Base-by-base conservation (phyloP, 2,797 vertebrate genomes). In the Prionace glauca region DNA sequence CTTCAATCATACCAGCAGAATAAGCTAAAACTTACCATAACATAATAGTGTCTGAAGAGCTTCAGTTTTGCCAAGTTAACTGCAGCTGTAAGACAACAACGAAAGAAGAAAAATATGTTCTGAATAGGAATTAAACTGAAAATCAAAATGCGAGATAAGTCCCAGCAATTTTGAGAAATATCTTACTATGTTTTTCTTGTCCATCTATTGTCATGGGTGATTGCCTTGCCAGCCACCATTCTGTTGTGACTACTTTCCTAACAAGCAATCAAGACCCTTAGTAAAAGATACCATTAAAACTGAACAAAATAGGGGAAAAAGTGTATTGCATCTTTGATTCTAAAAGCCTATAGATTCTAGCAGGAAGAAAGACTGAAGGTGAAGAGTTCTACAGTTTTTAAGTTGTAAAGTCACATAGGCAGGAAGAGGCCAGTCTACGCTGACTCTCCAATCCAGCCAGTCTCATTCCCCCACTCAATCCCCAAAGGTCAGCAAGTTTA, bases 11-110 rank as follows among this genome's bases (percentile, higher is more conserved):
- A 50, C 24, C 45, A 74, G 24, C 10, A 36, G 36, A 0, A 71
- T 24, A 22, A 71, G 36, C 91, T 94, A 2, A 45, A 50, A 98
- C 98, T 98, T 96, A 98, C 98, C 98, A 98, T 97, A 95, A 98
- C 98, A 95, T 98, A 98, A 96, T 98, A 98, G 97, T 98, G 98
- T 96, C 98, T 97, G 97, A 98, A 98, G 90, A 98, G 98, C 96
- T 98, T 98, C 97, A 98, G 97, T 96, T 98, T 98, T 94, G 98
- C 98, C 96, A 98, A 97, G 97, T 98, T 98, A 96, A 98, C 98
- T 32, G 98, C 98, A 96, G 98, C 98, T 98, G 96, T 65, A 24
- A 86, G 62, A 91, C n/a, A 11, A n/a, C 71, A 95, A 56, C 29
- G 65, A 36, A 9, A 20, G 16, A 12, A 16, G 65, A 88, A 69